Evolutionary conservation across 2,113 vertebrate genomes (phyloP).

Genomic region (Pelobates fuscus): DNA sequence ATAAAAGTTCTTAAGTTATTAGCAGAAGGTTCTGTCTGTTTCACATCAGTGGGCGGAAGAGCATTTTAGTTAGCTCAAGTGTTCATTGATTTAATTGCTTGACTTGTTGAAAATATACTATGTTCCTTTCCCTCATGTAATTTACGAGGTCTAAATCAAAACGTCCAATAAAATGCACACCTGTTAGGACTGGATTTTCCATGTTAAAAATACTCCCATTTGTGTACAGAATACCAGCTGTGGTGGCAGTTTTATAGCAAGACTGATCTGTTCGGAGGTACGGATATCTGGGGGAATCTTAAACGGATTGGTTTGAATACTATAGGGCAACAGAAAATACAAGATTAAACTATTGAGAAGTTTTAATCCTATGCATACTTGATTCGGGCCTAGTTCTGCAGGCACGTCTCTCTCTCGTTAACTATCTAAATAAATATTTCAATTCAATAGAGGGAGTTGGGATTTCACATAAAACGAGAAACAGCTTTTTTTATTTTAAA

Average conservation of each 20-base stretch:
- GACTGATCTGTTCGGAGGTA: conserved; percentile 54
- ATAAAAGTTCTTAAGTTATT: too few relatives aligned
- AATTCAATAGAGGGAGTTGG: conserved; percentile 4
- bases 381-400: not conserved
- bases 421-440: conserved; percentile 12
- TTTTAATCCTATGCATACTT: conserved; percentile 18
- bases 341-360: conserved; percentile 25
- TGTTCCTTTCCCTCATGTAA: conserved; percentile 36
- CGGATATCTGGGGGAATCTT: conserved; percentile 33
- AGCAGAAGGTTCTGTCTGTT: too few relatives aligned
- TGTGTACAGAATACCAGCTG: conserved; percentile 58
- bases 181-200: conserved; percentile 58
- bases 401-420: not conserved
- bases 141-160: conserved; percentile 49
- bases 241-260: conserved; percentile 51
- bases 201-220: conserved; percentile 57
- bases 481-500: conserved; percentile 33
- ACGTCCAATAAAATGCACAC: conserved; percentile 62
- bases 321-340: conserved; percentile 43
- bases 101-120: not conserved
- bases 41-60: too few relatives aligned
- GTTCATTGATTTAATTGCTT: too few relatives aligned
- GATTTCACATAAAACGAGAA: conserved; percentile 44
- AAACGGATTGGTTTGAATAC: conserved; percentile 47
- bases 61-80: too few relatives aligned